Conservation (phyloP, 2,113 vertebrate genomes). For the Lethenteron camtschaticum region DNA sequence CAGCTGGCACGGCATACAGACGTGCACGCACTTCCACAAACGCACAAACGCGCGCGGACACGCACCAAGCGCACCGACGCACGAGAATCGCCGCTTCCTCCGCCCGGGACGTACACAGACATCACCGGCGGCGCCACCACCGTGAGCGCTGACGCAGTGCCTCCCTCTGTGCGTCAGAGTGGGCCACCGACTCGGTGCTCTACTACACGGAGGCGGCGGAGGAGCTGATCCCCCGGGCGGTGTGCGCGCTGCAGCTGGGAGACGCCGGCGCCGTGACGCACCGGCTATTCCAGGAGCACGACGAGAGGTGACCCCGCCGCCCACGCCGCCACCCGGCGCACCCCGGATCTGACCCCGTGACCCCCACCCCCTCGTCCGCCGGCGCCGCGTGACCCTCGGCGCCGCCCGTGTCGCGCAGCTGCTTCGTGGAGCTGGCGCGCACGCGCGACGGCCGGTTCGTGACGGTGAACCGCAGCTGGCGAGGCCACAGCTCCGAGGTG, state of each 20-base stretch:
- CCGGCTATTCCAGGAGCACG: constrained; percentile 48
- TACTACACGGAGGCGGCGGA: constrained; percentile 48
- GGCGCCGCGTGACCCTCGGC: constrained; percentile 9
- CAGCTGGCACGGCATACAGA: background rate
- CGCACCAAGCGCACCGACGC: background rate
- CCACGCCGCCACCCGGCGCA: background rate
- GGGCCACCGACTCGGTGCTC: constrained; percentile 49
- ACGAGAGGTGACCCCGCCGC: constrained; percentile 38
- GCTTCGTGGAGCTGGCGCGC: constrained; percentile 60
- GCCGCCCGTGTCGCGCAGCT: constrained; percentile 19
- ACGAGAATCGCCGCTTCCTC: background rate
- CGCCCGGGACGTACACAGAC: background rate
- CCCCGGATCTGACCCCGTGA: background rate
- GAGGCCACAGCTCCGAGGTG: constrained; percentile 65
- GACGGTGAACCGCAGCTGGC: constrained; percentile 61
- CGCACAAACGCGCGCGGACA: background rate
- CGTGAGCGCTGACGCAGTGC: background rate
- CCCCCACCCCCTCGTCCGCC: background rate
- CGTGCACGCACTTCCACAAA: background rate
- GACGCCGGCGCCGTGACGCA: constrained; percentile 18
- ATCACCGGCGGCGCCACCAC: background rate
- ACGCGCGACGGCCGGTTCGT: constrained; percentile 49
- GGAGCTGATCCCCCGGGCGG: constrained; percentile 40
- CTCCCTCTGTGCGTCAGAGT: constrained; percentile 34
- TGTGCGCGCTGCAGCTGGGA: constrained; percentile 41